Evolutionary conservation across 2,888 invertebrate species (phyloP), one percentile per base, ranked within the genome.

Genomic region (Macrosiphum euphorbiae): DNA sequence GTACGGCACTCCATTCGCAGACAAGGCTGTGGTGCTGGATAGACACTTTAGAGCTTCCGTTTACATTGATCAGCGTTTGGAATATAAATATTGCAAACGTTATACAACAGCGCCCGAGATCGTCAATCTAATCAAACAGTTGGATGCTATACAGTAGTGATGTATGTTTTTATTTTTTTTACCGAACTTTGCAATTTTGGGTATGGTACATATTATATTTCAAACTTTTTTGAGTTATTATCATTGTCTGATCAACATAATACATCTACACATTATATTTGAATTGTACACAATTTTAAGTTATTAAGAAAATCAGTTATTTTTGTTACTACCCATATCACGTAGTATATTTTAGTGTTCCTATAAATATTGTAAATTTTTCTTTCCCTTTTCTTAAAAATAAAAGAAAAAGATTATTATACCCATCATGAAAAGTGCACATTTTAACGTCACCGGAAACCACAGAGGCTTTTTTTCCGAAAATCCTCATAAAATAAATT

Each of bases 21-120:
- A 94, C 41, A 95, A 94, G 86, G 91, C 90, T 47, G 94, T 95
- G 52, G 94, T 94, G 91, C 86, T 95, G 11, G 94, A 94, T 85
- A 55, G 58, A 50, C 88, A 94, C 35, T 95, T 95, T 55, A 94
- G 88, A 55, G 95, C 94, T 47, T 94, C 94, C 92, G 94, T 95
- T 84, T 94, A 92, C 41, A 90, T 95, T 35, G 90, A 95, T 78
- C 94, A 94, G 84, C 58, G 90, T 26, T 94, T 94, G 28, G 89
- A 92, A 11, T 93, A 94, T 58, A 87, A 91, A 26, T 95, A 94
- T 55, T 94, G 94, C 50, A 94, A 94, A 41, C 67, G 86, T n/a
- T 95, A 95, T 61, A 92, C 67, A 41, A 94, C 94, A 50, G 94
- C 94, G 84, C 50, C 84, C 55, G 94, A 94, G 35, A 92, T 95